Conservation (phyloP, 1,140 invertebrate genomes). For the Phocides pigmalion region DNA sequence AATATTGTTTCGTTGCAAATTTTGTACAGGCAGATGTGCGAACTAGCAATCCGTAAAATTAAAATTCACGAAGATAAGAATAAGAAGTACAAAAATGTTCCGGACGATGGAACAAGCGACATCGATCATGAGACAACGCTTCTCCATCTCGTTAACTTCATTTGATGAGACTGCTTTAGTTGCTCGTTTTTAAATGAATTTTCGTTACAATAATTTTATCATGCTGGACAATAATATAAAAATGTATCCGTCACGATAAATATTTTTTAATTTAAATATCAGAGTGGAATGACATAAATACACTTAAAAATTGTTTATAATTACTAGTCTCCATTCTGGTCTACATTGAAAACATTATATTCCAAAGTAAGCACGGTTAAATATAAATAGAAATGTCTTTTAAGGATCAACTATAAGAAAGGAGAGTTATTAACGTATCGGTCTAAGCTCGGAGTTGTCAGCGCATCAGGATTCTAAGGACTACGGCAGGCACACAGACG, state of each 20-base stretch:
- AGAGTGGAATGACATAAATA: no score
- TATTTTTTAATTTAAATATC: no score
- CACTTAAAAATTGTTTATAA: no score
- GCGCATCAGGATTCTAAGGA: conserved; percentile 19
- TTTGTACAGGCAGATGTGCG: conserved; percentile 31
- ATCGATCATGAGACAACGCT: conserved; percentile 40
- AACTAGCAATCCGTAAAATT: conserved; percentile 58
- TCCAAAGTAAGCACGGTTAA: no score
- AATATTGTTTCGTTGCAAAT: no score
- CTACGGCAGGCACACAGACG: conserved; percentile 21
- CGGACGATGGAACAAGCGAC: conserved; percentile 35
- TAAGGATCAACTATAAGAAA: neutral
- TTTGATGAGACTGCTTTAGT: conserved; percentile 4
- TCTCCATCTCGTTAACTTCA: conserved; percentile 36
- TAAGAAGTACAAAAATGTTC: conserved; percentile 26
- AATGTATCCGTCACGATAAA: no score
- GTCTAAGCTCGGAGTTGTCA: conserved; percentile 4
- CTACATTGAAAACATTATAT: no score
- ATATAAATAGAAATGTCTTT: no score
- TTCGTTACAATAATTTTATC: neutral
- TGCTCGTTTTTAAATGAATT: conserved; percentile 4
- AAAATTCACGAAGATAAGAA: conserved; percentile 49
- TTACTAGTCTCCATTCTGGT: no score
- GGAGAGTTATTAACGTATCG: neutral
- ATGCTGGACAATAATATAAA: neutral